These are phyloP conservation scores for Falco rusticolus DNA, from an alignment of 2,797 vertebrate species.

Conservation along the genomic window DNA sequence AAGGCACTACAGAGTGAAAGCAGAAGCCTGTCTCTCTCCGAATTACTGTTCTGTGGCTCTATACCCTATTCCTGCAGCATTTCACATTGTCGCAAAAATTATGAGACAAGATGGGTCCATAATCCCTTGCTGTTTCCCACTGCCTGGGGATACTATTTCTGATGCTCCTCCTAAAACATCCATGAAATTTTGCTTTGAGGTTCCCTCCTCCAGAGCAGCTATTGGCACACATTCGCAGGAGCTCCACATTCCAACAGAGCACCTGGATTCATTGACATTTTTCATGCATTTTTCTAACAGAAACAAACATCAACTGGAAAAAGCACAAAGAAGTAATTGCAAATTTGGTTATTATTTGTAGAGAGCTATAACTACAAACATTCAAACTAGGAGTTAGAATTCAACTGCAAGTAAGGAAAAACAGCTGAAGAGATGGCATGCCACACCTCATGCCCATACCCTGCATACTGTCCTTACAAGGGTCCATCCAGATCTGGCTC, in stretches of 20 bases:
- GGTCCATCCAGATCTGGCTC: background rate
- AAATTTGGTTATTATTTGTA: background rate
- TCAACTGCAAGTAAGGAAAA: background rate
- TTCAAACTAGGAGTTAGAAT: background rate
- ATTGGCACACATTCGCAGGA: background rate
- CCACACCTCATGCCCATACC: background rate
- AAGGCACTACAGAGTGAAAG: background rate
- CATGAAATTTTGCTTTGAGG: background rate
- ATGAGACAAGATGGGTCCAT: background rate
- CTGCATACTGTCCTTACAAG: background rate
- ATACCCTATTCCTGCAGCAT: background rate
- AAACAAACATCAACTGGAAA: background rate
- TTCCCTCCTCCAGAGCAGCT: background rate
- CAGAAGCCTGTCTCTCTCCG: background rate
- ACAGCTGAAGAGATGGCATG: background rate
- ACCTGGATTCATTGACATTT: background rate
- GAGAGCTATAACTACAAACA: background rate
- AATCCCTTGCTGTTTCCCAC: background rate
- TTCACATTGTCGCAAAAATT: background rate
- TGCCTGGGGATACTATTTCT: background rate
- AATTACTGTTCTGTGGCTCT: background rate
- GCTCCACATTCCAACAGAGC: background rate
- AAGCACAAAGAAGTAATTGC: background rate
- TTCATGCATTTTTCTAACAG: background rate
- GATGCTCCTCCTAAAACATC: background rate